Percentiles rank a stretch among this genome's conserved stretches.
These are phyloP conservation scores for Strix uralensis DNA, from an alignment of 2,113 vertebrate species.

Conservation along the genomic window DNA sequence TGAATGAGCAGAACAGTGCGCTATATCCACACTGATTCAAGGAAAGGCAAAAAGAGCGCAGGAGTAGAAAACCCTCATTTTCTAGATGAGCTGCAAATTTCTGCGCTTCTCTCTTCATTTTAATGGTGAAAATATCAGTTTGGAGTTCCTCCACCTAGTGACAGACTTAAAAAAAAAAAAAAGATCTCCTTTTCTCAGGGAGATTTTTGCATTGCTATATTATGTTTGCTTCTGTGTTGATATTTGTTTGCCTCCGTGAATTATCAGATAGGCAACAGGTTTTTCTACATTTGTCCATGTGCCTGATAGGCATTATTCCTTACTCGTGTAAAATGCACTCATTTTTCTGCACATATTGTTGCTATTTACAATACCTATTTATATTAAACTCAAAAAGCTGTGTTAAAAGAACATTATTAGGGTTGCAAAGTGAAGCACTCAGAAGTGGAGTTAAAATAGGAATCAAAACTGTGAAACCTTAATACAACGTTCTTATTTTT, in stretches of 20 bases:
- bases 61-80: neutral
- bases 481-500: neutral
- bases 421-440: neutral
- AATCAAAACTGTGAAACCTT: neutral
- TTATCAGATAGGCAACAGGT: neutral
- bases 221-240: neutral
- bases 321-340: neutral
- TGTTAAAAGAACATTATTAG: neutral
- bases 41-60: neutral
- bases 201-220: neutral
- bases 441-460: neutral
- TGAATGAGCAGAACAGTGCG: accelerated
- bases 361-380: neutral
- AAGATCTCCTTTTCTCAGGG: neutral
- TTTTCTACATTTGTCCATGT: neutral
- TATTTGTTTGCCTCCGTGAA: neutral
- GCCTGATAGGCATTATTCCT: neutral
- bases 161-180: neutral
- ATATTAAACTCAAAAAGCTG: neutral
- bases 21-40: accelerated
- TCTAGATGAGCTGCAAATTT: neutral
- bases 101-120: neutral
- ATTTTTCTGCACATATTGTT: neutral
- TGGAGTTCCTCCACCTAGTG: neutral
- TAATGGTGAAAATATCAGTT: neutral